Percentiles rank a stretch among this genome's conserved stretches.
Conservation (phyloP, 2,797 vertebrate genomes). For the Nannoperca australis region DNA sequence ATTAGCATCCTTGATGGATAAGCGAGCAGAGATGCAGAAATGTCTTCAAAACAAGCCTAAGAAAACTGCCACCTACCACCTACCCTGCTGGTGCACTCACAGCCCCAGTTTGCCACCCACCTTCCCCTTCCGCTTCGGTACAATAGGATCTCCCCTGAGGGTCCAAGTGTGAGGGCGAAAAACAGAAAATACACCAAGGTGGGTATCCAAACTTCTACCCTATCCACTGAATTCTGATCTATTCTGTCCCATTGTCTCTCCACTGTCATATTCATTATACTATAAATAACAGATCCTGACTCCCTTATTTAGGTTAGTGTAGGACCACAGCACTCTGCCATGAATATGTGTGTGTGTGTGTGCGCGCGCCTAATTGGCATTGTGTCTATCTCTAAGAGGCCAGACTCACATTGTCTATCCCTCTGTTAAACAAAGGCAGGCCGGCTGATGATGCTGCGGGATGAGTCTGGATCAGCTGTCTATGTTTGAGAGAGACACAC, state of each 20-base stretch:
- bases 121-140: constrained; percentile 72
- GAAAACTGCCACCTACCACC: constrained; percentile 64
- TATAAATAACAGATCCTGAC: constrained; percentile 24
- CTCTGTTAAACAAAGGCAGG: constrained; percentile 49
- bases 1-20: constrained; percentile 40
- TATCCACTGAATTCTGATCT: constrained; percentile 14
- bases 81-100: constrained; percentile 64
- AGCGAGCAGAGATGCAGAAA: constrained; percentile 37
- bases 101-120: constrained; percentile 75
- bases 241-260: constrained; percentile 10
- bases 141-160: constrained; percentile 72
- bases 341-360: constrained; percentile 6
- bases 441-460: constrained; percentile 40
- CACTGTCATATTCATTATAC: constrained; percentile 24
- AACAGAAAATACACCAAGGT: constrained; percentile 62
- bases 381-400: constrained; percentile 74
- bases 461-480: constrained; percentile 47
- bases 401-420: constrained; percentile 55
- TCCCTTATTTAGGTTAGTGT: constrained; percentile 23
- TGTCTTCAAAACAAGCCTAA: constrained; percentile 45
- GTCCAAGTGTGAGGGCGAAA: constrained; percentile 67
- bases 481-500: constrained; percentile 3
- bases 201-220: constrained; percentile 43
- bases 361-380: constrained; percentile 64
- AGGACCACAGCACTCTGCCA: not conserved